A percentile compares a stretch with the other conserved stretches of the same genome.
Evolutionary conservation across 2,113 vertebrate species (phyloP).

Genomic region (Ancistrus triradiatus): DNA sequence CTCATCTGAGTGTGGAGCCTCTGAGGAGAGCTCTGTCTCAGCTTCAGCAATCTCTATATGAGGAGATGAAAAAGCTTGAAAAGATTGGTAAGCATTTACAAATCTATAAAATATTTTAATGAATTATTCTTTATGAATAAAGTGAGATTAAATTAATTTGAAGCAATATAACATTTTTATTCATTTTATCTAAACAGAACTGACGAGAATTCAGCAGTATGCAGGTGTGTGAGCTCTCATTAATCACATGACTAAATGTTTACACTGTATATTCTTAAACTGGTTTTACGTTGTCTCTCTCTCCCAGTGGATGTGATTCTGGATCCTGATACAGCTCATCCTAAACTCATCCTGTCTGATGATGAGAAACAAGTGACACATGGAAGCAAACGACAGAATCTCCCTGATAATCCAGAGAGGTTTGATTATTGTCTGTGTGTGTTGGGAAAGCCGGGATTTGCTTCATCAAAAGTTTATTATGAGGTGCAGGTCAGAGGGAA

Average conservation of each 20-base stretch:
- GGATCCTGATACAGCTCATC: constrained; percentile 19
- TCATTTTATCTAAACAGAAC: not conserved
- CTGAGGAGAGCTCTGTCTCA: constrained; percentile 7
- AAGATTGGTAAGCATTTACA: not conserved
- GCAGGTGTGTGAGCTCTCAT: not conserved
- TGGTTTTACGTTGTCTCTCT: not conserved
- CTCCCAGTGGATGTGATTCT: constrained; percentile 12
- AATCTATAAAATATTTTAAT: not conserved
- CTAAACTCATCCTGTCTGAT: constrained; percentile 11
- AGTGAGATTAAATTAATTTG: not conserved
- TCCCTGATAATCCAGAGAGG: constrained; percentile 4
- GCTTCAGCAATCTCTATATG: not conserved
- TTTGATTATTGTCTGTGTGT: not conserved
- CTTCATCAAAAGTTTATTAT: not conserved
- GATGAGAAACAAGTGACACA: not conserved
- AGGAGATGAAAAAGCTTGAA: not conserved
- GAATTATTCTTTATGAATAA: not conserved
- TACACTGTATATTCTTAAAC: not conserved
- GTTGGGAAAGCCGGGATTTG: not conserved
- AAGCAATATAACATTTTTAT: not conserved
- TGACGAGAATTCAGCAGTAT: not conserved
- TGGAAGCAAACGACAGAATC: not conserved
- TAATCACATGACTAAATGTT: not conserved
- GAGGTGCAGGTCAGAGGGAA: not conserved
- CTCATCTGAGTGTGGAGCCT: not conserved